These are phyloP conservation scores for Phalanger gymnotis DNA, from an alignment of 2,797 vertebrate species.

Conservation along the genomic window DNA sequence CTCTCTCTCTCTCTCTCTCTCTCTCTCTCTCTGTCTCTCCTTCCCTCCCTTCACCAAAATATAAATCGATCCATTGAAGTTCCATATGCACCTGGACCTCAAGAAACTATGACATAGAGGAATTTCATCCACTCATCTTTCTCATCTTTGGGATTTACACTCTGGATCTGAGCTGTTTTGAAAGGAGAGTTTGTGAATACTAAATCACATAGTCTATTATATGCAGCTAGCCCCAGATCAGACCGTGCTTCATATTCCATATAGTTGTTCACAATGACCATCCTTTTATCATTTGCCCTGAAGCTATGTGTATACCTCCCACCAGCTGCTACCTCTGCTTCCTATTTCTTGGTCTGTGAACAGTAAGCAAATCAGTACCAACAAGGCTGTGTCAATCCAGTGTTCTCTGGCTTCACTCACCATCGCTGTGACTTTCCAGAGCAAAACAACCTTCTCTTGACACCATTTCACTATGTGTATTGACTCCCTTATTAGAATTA, in stretches of 20 bases:
- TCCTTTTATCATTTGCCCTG: background rate
- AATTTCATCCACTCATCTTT: background rate
- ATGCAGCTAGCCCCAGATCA: background rate
- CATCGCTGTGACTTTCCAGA: background rate
- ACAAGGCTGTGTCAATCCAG: background rate
- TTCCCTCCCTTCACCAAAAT: background rate
- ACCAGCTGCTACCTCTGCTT: background rate
- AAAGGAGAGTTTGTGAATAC: background rate
- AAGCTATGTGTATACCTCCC: background rate
- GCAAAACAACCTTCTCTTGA: background rate
- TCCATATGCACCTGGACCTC: background rate
- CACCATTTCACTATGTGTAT: background rate
- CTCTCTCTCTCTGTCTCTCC: too few species aligned
- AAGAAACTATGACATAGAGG: background rate
- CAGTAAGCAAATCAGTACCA: background rate
- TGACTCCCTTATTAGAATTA: background rate
- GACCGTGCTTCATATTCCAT: background rate
- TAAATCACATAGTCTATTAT: background rate
- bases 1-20: too few species aligned
- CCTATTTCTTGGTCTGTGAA: background rate
- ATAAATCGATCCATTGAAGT: background rate
- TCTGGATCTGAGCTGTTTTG: background rate
- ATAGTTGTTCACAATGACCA: background rate
- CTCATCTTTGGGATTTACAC: background rate
- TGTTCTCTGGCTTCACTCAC: background rate